Conservation (phyloP, 2,888 invertebrate species). For the Anoplius nigerrimus region DNA sequence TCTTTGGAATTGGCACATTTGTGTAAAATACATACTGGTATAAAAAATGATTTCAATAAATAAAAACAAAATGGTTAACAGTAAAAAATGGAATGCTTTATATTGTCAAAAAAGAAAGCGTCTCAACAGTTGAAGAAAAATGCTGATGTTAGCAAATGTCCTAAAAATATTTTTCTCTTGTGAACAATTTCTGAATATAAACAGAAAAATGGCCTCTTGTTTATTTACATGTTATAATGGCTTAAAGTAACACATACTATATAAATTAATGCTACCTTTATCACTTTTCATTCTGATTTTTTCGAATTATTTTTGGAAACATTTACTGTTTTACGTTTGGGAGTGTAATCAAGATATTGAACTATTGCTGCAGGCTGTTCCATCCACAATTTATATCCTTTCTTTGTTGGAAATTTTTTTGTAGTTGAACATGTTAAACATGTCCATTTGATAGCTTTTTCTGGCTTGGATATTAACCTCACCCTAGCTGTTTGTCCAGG, state of each 20-base stretch:
- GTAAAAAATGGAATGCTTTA: too few relatives aligned
- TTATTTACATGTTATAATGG: too few relatives aligned
- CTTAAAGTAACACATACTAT: too few relatives aligned
- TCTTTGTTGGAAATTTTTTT: constrained; percentile 72
- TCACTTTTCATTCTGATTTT: too few relatives aligned
- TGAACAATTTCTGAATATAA: too few relatives aligned
- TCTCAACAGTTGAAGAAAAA: too few relatives aligned
- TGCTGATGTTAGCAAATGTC: too few relatives aligned
- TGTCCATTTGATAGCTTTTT: constrained; percentile 75
- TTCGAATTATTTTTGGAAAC: neutral
- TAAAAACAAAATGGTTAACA: too few relatives aligned
- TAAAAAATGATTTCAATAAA: too few relatives aligned
- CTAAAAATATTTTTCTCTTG: too few relatives aligned
- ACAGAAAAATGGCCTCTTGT: too few relatives aligned
- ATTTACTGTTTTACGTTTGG: constrained; percentile 38
- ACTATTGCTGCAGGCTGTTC: constrained; percentile 77
- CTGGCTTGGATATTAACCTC: constrained; percentile 75
- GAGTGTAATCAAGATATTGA: constrained; percentile 74
- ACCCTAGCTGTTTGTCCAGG: constrained; percentile 77
- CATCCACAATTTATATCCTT: constrained; percentile 76
- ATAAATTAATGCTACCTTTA: neutral
- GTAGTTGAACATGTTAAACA: constrained; percentile 74
- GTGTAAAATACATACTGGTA: neutral
- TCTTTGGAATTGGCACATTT: neutral
- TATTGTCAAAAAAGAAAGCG: too few relatives aligned